These are phyloP conservation scores for Tolmerus cingulatus DNA, from an alignment of 2,888 invertebrate genomes.

Conservation along the genomic window DNA sequence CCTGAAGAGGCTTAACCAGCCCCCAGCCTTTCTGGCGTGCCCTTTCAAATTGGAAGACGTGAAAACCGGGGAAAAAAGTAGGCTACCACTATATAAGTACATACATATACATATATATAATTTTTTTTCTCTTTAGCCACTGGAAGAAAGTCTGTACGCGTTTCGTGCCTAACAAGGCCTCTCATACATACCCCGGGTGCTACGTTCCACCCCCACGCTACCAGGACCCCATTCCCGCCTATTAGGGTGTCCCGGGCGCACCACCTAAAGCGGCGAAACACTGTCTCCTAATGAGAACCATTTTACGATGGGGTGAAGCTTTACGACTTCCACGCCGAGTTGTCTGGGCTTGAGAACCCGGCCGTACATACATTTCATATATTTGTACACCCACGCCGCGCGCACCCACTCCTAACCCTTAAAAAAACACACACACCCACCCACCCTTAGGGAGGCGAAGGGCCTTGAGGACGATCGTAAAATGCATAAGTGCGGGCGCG, in stretches of 20 bases:
- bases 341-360: not conserved
- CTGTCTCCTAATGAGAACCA: conserved; percentile 29
- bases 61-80: not conserved
- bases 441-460: not conserved
- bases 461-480: not conserved
- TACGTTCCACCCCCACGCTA: not conserved
- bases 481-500: not conserved
- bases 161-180: conserved; percentile 22
- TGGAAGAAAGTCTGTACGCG: not conserved
- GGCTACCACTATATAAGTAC: not conserved
- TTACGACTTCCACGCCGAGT: not conserved
- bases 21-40: not conserved
- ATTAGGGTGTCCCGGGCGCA: not conserved
- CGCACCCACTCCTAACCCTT: not conserved
- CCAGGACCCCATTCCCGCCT: not conserved
- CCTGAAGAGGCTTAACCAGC: conserved; percentile 16
- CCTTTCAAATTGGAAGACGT: conserved; percentile 7
- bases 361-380: not conserved
- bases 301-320: conserved; percentile 9
- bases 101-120: not conserved
- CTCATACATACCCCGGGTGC: not conserved
- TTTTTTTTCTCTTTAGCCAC: not conserved
- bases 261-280: not conserved
- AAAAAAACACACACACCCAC: not conserved
- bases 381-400: not conserved